Evolutionary conservation across 2,888 invertebrate species (phyloP).

Genomic region (Allolobophora icterica): DNA sequence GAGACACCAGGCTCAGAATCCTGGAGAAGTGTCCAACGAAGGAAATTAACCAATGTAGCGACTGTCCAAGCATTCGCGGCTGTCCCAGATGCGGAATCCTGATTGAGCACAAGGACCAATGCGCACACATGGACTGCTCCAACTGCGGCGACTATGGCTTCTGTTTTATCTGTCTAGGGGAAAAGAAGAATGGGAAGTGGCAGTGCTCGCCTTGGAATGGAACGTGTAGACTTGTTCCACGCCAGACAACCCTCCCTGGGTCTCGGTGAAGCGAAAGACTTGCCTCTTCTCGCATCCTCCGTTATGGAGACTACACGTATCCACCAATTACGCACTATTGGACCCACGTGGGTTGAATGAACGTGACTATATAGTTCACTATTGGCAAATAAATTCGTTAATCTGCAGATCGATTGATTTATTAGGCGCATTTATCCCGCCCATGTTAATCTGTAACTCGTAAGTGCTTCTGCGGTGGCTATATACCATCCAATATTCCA

Average conservation of each 20-base stretch:
- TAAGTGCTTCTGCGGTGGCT: too few species aligned
- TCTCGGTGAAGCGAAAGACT: not conserved
- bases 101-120: constrained; percentile 28
- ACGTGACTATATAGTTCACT: not conserved
- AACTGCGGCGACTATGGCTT: constrained; percentile 25
- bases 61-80: constrained; percentile 32
- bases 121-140: constrained; percentile 30
- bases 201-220: not conserved
- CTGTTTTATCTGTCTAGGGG: constrained; percentile 32
- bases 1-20: not conserved
- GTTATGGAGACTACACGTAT: not conserved
- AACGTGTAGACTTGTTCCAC: constrained; percentile 29
- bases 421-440: not conserved
- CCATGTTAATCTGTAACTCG: too few species aligned
- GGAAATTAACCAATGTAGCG: not conserved
- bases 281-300: not conserved
- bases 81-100: constrained; percentile 31
- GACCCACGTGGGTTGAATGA: not conserved
- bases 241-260: constrained; percentile 32
- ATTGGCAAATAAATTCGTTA: not conserved
- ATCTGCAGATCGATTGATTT: not conserved
- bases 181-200: not conserved
- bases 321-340: too few species aligned
- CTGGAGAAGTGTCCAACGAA: constrained; percentile 18
- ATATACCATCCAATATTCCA: too few species aligned